These are phyloP conservation scores for Beris chalybata DNA, from an alignment of 2,888 invertebrate genomes.

Conservation along the genomic window DNA sequence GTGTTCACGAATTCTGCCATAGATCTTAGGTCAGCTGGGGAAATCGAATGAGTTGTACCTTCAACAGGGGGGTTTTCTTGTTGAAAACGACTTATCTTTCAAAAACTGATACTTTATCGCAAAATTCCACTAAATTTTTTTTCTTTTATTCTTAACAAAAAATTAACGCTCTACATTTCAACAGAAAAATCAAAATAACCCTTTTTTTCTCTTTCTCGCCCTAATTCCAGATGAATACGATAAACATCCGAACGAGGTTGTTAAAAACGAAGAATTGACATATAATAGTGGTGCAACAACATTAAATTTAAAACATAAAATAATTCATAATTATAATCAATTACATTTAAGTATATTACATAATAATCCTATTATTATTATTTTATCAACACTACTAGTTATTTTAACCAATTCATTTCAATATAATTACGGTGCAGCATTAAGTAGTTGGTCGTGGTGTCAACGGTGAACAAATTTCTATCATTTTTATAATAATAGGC, in stretches of 20 bases:
- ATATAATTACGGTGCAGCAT: constrained; percentile 29
- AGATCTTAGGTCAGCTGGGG: too few species aligned
- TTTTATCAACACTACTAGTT: constrained; percentile 44
- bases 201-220: too few species aligned
- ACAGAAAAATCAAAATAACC: too few species aligned
- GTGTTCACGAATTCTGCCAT: too few species aligned
- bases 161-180: too few species aligned
- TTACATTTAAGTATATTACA: constrained; percentile 37
- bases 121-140: too few species aligned
- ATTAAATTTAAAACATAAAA: constrained; percentile 16
- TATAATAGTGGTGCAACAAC: constrained; percentile 61
- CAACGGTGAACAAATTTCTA: constrained; percentile 38
- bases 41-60: too few species aligned
- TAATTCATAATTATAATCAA: constrained; percentile 25
- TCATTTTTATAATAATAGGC: not conserved
- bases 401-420: constrained; percentile 43
- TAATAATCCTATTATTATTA: constrained; percentile 42
- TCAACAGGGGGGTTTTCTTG: too few species aligned
- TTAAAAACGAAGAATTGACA: constrained; percentile 89
- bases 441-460: constrained; percentile 35
- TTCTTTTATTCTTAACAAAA: too few species aligned
- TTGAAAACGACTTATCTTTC: too few species aligned
- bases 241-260: constrained; percentile 88
- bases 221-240: constrained; percentile 73
- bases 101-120: too few species aligned